Conservation (phyloP, 2,888 invertebrate species). For the Chloroclysta siterata region DNA sequence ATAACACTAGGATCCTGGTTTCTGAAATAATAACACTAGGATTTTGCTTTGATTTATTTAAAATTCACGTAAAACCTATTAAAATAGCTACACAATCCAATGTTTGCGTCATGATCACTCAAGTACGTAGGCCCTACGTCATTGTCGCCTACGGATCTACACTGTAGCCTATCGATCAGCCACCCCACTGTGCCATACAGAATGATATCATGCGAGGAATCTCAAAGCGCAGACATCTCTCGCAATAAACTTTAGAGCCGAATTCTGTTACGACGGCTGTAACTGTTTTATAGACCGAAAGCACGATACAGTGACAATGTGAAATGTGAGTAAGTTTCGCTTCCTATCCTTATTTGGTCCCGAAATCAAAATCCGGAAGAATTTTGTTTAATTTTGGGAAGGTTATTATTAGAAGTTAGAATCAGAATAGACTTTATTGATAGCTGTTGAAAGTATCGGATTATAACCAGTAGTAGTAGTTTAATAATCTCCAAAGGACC, state of each 20-base stretch:
- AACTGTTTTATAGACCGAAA: constrained; percentile 47
- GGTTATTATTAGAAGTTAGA: too few species aligned
- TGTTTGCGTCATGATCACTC: constrained; percentile 9
- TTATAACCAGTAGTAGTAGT: too few species aligned
- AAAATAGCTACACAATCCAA: not conserved
- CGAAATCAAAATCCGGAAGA: not conserved
- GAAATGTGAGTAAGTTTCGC: not conserved
- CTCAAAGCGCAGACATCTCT: constrained; percentile 44
- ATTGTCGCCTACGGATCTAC: constrained; percentile 15
- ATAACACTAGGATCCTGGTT: too few species aligned
- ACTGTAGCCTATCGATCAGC: constrained; percentile 20
- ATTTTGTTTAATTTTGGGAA: too few species aligned
- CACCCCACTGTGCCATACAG: constrained; percentile 2
- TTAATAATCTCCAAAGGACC: too few species aligned
- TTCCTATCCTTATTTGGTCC: not conserved
- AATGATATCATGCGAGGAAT: constrained; percentile 39
- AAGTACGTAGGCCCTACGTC: constrained; percentile 17
- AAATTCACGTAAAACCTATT: too few species aligned
- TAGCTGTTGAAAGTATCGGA: too few species aligned
- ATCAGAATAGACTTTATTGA: too few species aligned
- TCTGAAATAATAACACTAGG: too few species aligned
- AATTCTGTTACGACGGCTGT: constrained; percentile 50
- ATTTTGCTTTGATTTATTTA: too few species aligned
- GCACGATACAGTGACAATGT: constrained; percentile 19
- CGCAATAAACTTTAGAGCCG: constrained; percentile 51